Conservation (phyloP, 92 coral and sea anemone genomes). For the Porites rus region DNA sequence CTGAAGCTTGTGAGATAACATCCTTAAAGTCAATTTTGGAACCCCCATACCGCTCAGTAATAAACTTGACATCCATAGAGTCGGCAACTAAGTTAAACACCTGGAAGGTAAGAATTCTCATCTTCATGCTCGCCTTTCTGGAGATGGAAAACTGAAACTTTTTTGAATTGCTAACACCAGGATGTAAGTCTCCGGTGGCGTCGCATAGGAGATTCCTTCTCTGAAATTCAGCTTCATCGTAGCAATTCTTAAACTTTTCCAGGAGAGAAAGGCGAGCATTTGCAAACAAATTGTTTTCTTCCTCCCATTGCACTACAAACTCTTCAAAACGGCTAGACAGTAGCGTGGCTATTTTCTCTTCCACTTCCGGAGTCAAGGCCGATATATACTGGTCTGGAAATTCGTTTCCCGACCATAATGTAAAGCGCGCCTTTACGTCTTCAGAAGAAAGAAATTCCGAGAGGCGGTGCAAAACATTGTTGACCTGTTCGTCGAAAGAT, state of each 20-base stretch:
- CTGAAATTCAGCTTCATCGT: background rate
- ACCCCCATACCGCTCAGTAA: background rate
- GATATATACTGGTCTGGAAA: constrained; percentile 10
- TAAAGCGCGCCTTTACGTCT: background rate
- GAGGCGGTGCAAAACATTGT: background rate
- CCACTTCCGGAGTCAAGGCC: background rate
- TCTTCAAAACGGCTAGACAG: constrained; percentile 12
- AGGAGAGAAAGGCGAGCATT: constrained; percentile 7
- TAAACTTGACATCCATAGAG: constrained; percentile 3
- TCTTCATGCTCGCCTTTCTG: too few relatives aligned
- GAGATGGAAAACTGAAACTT: background rate
- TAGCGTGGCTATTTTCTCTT: background rate
- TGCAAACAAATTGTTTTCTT: constrained; percentile 6
- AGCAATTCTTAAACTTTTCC: background rate
- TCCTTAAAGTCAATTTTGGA: background rate
- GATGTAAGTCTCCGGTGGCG: background rate
- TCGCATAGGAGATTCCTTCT: background rate
- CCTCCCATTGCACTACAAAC: constrained; percentile 36
- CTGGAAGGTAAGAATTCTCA: background rate
- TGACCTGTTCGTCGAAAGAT: background rate
- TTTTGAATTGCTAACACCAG: constrained; percentile 38
- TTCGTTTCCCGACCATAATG: background rate
- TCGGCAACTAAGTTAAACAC: constrained; percentile 23
- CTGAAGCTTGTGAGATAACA: background rate
- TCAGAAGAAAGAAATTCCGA: background rate